Percentiles rank a stretch among this genome's conserved stretches.
Conservation (phyloP, 2,888 invertebrate genomes). For the Sinohyriopsis cumingii region DNA sequence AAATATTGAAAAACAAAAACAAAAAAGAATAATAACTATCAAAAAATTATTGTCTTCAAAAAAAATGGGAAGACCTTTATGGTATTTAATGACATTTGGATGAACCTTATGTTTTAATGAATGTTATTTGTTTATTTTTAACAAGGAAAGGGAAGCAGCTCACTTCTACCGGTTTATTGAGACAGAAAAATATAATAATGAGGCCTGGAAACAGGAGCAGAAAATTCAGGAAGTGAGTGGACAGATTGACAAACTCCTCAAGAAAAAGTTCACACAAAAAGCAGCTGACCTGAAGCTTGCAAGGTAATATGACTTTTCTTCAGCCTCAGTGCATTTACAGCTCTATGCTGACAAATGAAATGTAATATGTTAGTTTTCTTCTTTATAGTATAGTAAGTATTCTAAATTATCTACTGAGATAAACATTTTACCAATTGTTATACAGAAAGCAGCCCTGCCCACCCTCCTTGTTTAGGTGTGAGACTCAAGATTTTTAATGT, state of each 20-base stretch:
- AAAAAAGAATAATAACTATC: too few relatives aligned
- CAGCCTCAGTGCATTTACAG: neutral
- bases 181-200: slow-evolving; percentile 53
- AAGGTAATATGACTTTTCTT: slow-evolving; percentile 30
- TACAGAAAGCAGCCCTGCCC: too few relatives aligned
- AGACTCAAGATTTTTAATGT: too few relatives aligned
- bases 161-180: slow-evolving; percentile 55
- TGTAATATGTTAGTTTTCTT: neutral
- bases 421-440: too few relatives aligned
- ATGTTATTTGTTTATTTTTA: neutral
- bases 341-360: neutral
- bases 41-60: too few relatives aligned
- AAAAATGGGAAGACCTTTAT: too few relatives aligned
- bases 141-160: slow-evolving; percentile 48
- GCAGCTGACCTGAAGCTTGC: slow-evolving; percentile 49
- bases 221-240: slow-evolving; percentile 37
- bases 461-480: too few relatives aligned
- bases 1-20: too few relatives aligned
- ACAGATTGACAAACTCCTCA: slow-evolving; percentile 43
- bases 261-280: slow-evolving; percentile 40
- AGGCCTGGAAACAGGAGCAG: slow-evolving; percentile 44
- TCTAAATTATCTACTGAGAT: too few relatives aligned
- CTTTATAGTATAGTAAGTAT: too few relatives aligned
- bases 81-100: too few relatives aligned
- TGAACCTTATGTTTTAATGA: too few relatives aligned